Percentiles rank a stretch among this genome's conserved stretches.
Conservation (phyloP, 2,113 vertebrate species). For the Peucedramus taeniatus region DNA sequence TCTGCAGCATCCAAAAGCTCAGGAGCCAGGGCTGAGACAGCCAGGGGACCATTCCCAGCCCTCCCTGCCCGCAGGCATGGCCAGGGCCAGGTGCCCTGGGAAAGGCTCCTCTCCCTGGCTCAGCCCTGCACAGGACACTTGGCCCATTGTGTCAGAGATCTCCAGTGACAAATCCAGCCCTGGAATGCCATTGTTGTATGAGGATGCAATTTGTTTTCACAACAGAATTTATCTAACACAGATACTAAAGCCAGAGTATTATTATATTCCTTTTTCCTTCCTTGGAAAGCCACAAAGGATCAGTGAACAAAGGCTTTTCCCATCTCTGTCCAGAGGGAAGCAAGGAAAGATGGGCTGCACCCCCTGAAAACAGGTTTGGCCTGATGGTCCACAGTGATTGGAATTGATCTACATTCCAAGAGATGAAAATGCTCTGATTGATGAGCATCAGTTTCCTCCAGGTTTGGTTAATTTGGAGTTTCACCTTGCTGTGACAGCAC, state of each 20-base stretch:
- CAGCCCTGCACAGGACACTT: neutral
- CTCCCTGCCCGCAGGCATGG: neutral
- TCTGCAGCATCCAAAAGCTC: neutral
- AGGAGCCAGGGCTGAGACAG: neutral
- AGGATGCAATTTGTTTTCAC: neutral
- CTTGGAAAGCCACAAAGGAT: neutral
- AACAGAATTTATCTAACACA: neutral
- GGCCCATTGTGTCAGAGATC: neutral
- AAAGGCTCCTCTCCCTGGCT: neutral
- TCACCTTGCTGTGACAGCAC: neutral
- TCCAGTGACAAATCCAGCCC: neutral
- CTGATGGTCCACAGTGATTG: neutral
- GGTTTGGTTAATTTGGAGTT: neutral
- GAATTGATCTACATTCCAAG: neutral
- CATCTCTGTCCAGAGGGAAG: neutral
- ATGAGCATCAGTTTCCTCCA: fast-evolving
- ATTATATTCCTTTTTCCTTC: neutral
- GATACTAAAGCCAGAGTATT: neutral
- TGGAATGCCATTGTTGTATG: neutral
- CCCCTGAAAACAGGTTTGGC: neutral
- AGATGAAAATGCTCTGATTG: neutral
- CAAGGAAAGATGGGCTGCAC: neutral
- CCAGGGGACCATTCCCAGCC: neutral
- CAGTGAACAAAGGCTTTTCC: neutral
- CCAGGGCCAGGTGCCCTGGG: neutral